Percentiles rank a stretch among this genome's conserved stretches.
Conservation (phyloP, 2,113 vertebrate genomes). For the Tragelaphus buxtoni region DNA sequence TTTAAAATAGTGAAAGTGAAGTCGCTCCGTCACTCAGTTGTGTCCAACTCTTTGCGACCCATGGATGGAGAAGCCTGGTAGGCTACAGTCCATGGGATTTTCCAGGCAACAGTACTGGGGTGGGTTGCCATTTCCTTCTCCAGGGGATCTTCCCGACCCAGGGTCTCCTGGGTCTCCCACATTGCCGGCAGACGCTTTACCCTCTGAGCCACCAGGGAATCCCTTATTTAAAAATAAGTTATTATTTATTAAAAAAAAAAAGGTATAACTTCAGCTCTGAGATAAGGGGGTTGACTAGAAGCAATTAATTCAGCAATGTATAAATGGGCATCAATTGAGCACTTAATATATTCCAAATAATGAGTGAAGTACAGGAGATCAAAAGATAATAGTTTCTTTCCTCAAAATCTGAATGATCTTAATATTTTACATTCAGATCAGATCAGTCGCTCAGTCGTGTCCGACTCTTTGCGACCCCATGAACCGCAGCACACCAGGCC, state of each 20-base stretch:
- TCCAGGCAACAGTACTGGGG: neutral
- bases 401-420: neutral
- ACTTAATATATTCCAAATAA: neutral
- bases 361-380: neutral
- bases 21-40: neutral
- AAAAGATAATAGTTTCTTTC: neutral
- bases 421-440: neutral
- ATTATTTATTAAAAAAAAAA: neutral
- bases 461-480: no score
- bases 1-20: neutral
- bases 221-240: neutral
- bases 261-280: neutral
- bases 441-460: no score
- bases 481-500: no score
- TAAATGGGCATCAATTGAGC: neutral
- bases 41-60: neutral
- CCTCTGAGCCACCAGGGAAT: neutral
- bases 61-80: neutral
- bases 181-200: accelerated
- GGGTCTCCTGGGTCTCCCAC: neutral
- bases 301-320: neutral
- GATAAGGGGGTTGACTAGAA: neutral
- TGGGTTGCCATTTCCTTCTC: neutral
- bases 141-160: neutral
- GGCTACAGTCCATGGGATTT: neutral